These are phyloP conservation scores for Aurelia aurita complex sp. Pacific DNA, from an alignment of 30 jellyfish, hydroid and myxozoan genomes.

Conservation along the genomic window DNA sequence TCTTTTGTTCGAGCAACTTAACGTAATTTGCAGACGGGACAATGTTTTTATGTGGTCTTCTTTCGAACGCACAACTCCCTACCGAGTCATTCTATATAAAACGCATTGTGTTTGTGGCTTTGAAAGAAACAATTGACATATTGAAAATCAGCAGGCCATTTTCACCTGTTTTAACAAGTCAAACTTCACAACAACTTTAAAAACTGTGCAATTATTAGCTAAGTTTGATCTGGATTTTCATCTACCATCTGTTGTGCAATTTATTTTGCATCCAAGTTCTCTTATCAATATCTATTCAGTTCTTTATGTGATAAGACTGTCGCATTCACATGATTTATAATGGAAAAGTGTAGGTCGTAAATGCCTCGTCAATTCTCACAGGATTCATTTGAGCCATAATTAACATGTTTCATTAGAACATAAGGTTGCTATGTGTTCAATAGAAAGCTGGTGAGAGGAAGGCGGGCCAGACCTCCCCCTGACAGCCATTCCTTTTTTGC, in stretches of 20 bases:
- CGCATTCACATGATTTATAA: neutral
- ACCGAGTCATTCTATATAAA: conserved; percentile 49
- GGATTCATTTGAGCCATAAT: neutral
- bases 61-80: conserved; percentile 60
- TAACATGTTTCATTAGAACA: neutral
- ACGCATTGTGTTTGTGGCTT: conserved; percentile 65
- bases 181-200: neutral
- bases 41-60: conserved; percentile 65
- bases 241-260: conserved; percentile 6
- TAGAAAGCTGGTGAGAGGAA: neutral
- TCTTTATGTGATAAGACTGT: neutral
- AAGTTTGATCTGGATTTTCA: neutral
- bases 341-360: neutral
- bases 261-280: neutral
- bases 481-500: neutral
- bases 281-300: neutral
- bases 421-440: neutral
- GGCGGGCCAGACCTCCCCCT: conserved; percentile 18
- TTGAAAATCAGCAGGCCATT: conserved; percentile 63
- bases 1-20: conserved; percentile 59
- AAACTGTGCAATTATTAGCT: conserved; percentile 30
- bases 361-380: neutral
- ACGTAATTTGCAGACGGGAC: conserved; percentile 75
- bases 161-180: conserved; percentile 68
- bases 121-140: conserved; percentile 49